A percentile compares a stretch with the other conserved stretches of the same genome.
These are phyloP conservation scores for Adrianichthys oophorus DNA, from an alignment of 2,797 vertebrate genomes.

Conservation along the genomic window DNA sequence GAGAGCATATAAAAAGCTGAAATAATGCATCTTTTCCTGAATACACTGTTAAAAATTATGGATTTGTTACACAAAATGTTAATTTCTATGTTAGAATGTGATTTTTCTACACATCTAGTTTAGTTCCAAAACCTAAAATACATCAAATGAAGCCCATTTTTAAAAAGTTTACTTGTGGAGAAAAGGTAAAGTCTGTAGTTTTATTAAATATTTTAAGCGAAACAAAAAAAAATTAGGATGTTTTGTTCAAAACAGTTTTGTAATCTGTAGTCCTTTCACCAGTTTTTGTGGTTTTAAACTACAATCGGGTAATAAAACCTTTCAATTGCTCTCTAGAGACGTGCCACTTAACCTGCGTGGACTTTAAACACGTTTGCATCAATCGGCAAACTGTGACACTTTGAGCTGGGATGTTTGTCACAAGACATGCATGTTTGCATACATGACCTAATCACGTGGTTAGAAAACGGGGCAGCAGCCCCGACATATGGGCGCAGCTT, in stretches of 20 bases:
- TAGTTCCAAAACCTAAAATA: too few species aligned
- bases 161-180: too few species aligned
- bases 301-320: conserved; percentile 41
- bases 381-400: conserved; percentile 25
- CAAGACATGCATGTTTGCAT: conserved; percentile 16
- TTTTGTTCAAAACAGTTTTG: not conserved
- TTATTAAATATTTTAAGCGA: too few species aligned
- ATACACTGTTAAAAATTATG: too few species aligned
- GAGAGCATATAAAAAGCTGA: too few species aligned
- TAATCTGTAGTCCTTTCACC: conserved; percentile 8
- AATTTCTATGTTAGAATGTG: not conserved
- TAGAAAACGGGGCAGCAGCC: conserved; percentile 29
- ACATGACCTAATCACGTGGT: conserved; percentile 48
- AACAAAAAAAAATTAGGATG: not conserved
- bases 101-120: not conserved
- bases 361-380: conserved; percentile 48
- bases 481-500: conserved; percentile 43
- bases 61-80: too few species aligned
- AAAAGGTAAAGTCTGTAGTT: too few species aligned
- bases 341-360: conserved; percentile 34
- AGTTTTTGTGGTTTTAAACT: conserved; percentile 36
- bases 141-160: too few species aligned
- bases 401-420: conserved; percentile 8
- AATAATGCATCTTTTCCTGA: too few species aligned
- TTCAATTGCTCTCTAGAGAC: conserved; percentile 52